These are phyloP conservation scores for Drosophila lini DNA, from an alignment of 1,140 invertebrate genomes.

Conservation along the genomic window DNA sequence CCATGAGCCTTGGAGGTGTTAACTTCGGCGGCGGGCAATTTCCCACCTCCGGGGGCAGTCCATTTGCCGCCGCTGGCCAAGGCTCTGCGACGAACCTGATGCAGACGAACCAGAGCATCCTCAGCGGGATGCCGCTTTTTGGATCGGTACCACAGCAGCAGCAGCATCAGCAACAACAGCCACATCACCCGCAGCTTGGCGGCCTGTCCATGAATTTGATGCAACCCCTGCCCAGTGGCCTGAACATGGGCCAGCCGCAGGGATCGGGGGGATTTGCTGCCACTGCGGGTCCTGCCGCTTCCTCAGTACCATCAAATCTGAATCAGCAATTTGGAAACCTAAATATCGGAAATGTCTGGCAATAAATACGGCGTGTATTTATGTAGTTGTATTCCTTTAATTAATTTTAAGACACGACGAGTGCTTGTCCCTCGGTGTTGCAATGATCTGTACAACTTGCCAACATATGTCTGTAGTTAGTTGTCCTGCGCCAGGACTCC, in stretches of 20 bases:
- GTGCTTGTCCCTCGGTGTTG: slow-evolving; percentile 44
- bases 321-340: slow-evolving; percentile 84
- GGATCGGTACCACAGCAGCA: slow-evolving; percentile 39
- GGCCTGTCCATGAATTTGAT: slow-evolving; percentile 69
- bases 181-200: slow-evolving; percentile 49
- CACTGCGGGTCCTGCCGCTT: slow-evolving; percentile 31
- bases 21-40: slow-evolving; percentile 65
- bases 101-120: slow-evolving; percentile 77
- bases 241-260: slow-evolving; percentile 38
- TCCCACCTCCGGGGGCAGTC: slow-evolving; percentile 58
- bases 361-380: slow-evolving; percentile 68
- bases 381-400: slow-evolving; percentile 64
- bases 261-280: slow-evolving; percentile 25
- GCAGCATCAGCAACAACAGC: slow-evolving; percentile 54
- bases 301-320: slow-evolving; percentile 70
- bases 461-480: slow-evolving; percentile 38
- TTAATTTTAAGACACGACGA: slow-evolving; percentile 49
- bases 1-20: slow-evolving; percentile 65
- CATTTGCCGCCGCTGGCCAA: slow-evolving; percentile 33
- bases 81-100: slow-evolving; percentile 62
- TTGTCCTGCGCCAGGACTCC: slow-evolving; percentile 18
- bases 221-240: slow-evolving; percentile 62
- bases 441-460: slow-evolving; percentile 51
- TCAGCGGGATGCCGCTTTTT: slow-evolving; percentile 69
- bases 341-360: slow-evolving; percentile 84